phyloP scores from a whole-genome alignment of 2,888 invertebrate species.

The Melipona bicolor region DNA sequence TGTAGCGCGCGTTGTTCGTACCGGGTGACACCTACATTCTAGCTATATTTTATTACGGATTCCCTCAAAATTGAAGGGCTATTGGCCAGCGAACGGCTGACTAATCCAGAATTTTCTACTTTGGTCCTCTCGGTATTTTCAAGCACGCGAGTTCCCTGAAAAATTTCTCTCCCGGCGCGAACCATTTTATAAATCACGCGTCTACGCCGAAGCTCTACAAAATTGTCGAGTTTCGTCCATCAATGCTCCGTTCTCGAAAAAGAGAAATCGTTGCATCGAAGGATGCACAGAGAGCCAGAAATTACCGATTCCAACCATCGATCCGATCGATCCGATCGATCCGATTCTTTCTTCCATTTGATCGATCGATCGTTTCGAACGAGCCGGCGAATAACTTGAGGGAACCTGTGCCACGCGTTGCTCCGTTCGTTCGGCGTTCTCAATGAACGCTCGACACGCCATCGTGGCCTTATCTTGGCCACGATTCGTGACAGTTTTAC shows the following conservation, averaged over 20 bases:
- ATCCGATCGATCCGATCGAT: background rate
- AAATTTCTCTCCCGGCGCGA: too few relatives aligned
- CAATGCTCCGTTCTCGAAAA: background rate
- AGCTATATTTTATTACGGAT: too few relatives aligned
- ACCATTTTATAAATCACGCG: too few relatives aligned
- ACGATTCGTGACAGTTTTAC: slow-evolving; percentile 16
- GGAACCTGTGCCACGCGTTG: background rate
- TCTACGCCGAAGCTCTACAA: background rate
- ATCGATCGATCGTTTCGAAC: background rate
- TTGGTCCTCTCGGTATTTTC: too few relatives aligned
- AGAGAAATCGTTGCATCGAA: slow-evolving; percentile 6
- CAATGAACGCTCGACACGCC: slow-evolving; percentile 7
- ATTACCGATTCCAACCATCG: background rate
- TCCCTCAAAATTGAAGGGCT: too few relatives aligned
- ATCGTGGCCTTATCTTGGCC: background rate
- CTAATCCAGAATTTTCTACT: too few relatives aligned
- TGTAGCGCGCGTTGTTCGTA: too few relatives aligned
- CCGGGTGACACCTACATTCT: too few relatives aligned
- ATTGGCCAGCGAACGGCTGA: too few relatives aligned
- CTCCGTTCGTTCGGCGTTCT: background rate
- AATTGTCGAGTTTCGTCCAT: background rate
- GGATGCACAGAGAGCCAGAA: background rate
- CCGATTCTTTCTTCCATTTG: background rate
- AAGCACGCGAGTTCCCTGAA: too few relatives aligned
- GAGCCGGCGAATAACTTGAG: background rate